phyloP scores from a whole-genome alignment of 2,888 invertebrate species.

The Troides oblongomaculatus region DNA sequence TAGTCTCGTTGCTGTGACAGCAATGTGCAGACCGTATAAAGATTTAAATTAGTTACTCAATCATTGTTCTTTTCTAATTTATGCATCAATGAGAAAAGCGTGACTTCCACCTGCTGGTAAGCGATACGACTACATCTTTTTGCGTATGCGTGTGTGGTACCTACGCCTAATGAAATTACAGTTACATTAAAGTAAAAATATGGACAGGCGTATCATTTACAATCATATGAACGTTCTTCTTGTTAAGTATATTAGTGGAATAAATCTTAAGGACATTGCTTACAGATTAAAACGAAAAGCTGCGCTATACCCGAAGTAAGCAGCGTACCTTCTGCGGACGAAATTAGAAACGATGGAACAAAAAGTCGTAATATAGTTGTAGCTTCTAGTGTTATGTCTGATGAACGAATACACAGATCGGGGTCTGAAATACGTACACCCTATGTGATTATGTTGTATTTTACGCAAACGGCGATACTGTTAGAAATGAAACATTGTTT shows the following conservation, averaged over 20 bases:
- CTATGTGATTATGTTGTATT: constrained; percentile 35
- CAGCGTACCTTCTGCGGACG: constrained; percentile 62
- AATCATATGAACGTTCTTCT: background rate
- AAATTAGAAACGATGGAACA: constrained; percentile 60
- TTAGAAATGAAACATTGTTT: background rate
- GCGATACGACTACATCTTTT: no score
- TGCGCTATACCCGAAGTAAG: constrained; percentile 79
- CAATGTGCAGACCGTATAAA: no score
- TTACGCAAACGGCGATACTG: background rate
- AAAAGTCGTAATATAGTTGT: constrained; percentile 80
- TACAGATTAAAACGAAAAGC: constrained; percentile 58
- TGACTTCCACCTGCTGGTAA: no score
- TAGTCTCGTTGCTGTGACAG: no score
- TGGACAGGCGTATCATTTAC: background rate
- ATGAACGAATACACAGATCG: constrained; percentile 72
- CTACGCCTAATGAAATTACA: no score
- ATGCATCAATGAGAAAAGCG: no score
- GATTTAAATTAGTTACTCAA: no score
- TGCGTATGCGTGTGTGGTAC: no score
- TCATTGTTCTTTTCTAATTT: no score
- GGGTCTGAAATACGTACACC: constrained; percentile 47
- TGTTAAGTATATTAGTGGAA: background rate
- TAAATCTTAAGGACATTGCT: constrained; percentile 13
- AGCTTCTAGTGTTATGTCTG: constrained; percentile 84
- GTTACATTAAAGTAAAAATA: no score